Base-by-base conservation (phyloP, 2,888 invertebrate species). In the Cryptus armator region DNA sequence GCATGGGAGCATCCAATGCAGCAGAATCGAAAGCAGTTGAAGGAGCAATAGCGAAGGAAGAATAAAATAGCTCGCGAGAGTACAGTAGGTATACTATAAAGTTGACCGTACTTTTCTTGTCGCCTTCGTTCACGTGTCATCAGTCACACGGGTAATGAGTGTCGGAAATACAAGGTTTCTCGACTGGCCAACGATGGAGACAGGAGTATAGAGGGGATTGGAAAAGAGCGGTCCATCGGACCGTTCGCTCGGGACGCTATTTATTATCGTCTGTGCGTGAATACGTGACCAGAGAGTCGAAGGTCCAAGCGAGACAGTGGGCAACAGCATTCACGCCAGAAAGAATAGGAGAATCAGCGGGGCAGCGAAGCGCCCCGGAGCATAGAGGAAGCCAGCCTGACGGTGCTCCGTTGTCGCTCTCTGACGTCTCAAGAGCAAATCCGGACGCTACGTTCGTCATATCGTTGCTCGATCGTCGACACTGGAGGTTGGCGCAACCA, bases 131-230 rank as follows among this genome's bases (percentile, higher is more conserved):
- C 90, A 89, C 87, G 90, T 90, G 91, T 91, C 92, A 92, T 92
- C 91, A 91, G 92, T 92, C 90, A 91, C 89, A 90, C 89, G 88
- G 86, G 88, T 91, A 92, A 92, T 91, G 91, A 92, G 90, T 89
- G 89, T 91, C 89, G 91, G 91, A 92, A 90, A 90, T 91, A 90
- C 91, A 89, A 89, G 89, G 86, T 91, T 90, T 89, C 90, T 86
- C 76, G 87, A 89, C 86, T 87, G 89, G 87, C 66, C 32, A 19
- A 53, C 84, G 83, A 81, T 6, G 46, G 32, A 48, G 72, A 5
- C 44, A 10, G 19, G 32, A 44, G 24, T 3, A 10, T 62, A 56
- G 64, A 72, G 53, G 72, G 51, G 37, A 37, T 37, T 53, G 12
- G 56, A 80, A 66, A 46, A 80, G 53, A 44, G 56, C 29, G 74